These are phyloP conservation scores for Propithecus coquereli DNA, from an alignment of 2,113 vertebrate genomes.

Conservation along the genomic window DNA sequence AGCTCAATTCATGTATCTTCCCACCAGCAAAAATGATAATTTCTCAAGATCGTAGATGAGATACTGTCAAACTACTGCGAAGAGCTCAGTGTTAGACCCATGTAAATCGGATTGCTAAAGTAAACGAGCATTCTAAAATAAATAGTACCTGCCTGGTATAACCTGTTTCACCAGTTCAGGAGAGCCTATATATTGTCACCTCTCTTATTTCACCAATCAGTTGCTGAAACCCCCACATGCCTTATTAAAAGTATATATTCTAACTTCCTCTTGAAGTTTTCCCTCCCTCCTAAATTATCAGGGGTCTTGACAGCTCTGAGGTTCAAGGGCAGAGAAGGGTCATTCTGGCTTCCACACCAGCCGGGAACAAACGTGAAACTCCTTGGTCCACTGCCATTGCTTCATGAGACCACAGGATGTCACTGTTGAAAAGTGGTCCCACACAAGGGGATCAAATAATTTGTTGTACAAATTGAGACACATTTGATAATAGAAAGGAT, in stretches of 20 bases:
- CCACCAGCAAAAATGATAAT: background rate
- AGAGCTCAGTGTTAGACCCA: background rate
- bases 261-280: background rate
- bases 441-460: background rate
- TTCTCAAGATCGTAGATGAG: background rate
- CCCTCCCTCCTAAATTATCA: background rate
- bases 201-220: background rate
- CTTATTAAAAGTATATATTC: background rate
- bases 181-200: background rate
- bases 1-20: background rate
- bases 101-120: background rate
- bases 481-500: too few relatives aligned
- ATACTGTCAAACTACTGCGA: background rate
- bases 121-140: background rate
- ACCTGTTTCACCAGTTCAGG: background rate
- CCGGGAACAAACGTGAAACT: background rate
- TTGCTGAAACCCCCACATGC: background rate
- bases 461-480: background rate
- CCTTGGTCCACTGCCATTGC: background rate
- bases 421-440: slow-evolving; percentile 28
- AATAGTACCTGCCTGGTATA: background rate
- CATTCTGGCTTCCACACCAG: background rate
- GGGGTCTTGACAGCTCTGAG: background rate
- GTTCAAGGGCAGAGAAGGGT: background rate
- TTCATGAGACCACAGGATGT: slow-evolving; percentile 30